Percentiles rank a stretch among this genome's conserved stretches.
Evolutionary conservation across 2,113 vertebrate genomes (phyloP).

Genomic region (Seriola aureovittata): DNA sequence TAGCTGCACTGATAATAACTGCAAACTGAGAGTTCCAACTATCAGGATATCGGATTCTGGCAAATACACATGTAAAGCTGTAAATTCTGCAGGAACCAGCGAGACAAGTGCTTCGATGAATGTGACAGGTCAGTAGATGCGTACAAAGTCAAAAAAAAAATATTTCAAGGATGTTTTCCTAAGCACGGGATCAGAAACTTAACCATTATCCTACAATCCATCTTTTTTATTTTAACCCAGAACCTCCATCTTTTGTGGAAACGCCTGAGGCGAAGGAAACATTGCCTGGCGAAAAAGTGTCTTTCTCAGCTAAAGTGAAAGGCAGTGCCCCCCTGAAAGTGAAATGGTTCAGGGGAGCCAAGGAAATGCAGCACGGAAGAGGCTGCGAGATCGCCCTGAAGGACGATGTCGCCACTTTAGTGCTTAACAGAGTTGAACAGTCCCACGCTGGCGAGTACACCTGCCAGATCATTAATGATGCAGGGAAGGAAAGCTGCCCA

Average conservation of each 20-base stretch:
- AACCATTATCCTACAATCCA: conserved; percentile 71
- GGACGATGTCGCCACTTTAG: conserved; percentile 86
- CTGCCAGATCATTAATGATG: conserved; percentile 91
- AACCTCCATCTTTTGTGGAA: conserved; percentile 94
- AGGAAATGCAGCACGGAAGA: conserved; percentile 88
- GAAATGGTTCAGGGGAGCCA: conserved; percentile 94
- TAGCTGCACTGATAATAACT: conserved; percentile 89
- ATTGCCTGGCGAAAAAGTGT: conserved; percentile 88
- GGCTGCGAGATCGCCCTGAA: conserved; percentile 88
- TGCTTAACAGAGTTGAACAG: conserved; percentile 86
- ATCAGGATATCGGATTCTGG: conserved; percentile 89
- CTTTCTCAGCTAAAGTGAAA: conserved; percentile 88
- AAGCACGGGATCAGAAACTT: conserved; percentile 38
- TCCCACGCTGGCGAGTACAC: conserved; percentile 92
- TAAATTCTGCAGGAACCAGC: conserved; percentile 89
- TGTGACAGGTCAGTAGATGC: conserved; percentile 93
- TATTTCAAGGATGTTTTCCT: conserved; percentile 30
- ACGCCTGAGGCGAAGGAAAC: conserved; percentile 89
- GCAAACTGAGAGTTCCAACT: conserved; percentile 87
- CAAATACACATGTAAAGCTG: conserved; percentile 90
- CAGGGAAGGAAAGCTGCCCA: conserved; percentile 90
- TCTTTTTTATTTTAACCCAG: conserved; percentile 79
- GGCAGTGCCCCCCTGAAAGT: conserved; percentile 91
- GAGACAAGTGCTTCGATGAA: conserved; percentile 90
- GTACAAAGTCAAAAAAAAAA: background rate